Conservation (phyloP, 2,113 vertebrate genomes). For the Ammodytes dubius region DNA sequence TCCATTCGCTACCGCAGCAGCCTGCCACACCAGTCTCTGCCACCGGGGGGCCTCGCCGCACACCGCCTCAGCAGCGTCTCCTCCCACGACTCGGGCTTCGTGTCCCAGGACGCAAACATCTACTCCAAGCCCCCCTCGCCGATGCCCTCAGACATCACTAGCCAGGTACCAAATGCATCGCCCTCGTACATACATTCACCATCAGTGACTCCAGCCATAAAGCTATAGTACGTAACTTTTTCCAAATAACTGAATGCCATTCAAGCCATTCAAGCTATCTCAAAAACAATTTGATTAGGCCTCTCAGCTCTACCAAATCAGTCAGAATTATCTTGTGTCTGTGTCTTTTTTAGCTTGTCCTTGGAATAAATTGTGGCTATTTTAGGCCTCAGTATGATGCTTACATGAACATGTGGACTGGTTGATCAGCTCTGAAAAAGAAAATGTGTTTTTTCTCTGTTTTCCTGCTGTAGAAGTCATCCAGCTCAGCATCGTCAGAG, state of each 20-base stretch:
- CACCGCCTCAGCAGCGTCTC: conserved; percentile 98
- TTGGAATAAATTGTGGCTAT: neutral
- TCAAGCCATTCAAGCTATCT: no score
- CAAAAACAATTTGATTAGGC: no score
- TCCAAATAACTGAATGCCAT: no score
- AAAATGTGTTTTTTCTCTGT: neutral
- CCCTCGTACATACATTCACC: neutral
- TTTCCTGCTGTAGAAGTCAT: conserved; percentile 90
- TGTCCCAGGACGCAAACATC: conserved; percentile 94
- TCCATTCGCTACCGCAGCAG: conserved; percentile 96
- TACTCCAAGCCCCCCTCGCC: conserved; percentile 98
- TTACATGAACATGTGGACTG: neutral
- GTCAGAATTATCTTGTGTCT: neutral
- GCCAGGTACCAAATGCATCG: conserved; percentile 87
- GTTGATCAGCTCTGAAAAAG: neutral
- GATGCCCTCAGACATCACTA: conserved; percentile 98
- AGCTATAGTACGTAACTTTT: no score
- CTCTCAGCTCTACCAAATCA: neutral
- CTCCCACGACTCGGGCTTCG: conserved; percentile 97
- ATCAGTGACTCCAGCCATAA: no score
- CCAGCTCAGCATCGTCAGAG: conserved; percentile 97
- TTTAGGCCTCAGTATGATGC: neutral
- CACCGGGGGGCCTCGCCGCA: conserved; percentile 81
- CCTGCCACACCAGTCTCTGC: conserved; percentile 90
- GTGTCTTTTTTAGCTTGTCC: neutral